Base-by-base conservation (phyloP, 2,797 vertebrate genomes). In the Halcyon smyrnensis region DNA sequence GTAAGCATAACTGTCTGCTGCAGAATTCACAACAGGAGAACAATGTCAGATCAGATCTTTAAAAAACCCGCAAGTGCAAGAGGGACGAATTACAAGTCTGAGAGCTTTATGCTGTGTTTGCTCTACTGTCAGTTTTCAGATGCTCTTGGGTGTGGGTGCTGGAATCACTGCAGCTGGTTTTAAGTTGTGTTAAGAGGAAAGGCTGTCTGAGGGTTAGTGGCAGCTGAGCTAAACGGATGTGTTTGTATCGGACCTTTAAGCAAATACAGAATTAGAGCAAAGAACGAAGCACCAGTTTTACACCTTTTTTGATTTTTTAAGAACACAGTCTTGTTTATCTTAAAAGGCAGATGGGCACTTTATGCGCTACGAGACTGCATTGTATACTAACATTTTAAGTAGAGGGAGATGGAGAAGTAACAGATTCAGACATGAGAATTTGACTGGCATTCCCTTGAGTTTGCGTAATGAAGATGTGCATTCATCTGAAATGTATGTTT, bases 351-450 rank as follows among this genome's bases (percentile, higher is more conserved):
- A 36, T 25, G 28, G 18, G 11, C 14, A 10, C 46, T 46, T 46
- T 9, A 16, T 9, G 37, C 30, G 8, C 17, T 54, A 2, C 20
- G 36, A 63, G 62, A 32, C 20, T 0, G 1, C 24, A 8, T 8
- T 48, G 39, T 48, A 9, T 41, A 24, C 39, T 41, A 36, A 41
- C 10, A 3, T 37, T 74, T 46, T 32, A 43, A 24, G 13, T 37
- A 68, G 46, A 28, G 16, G 5, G 20, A 48, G 46, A 24, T 43
- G 43, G 43, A 43, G 43, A 43, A 8, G 16, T 43, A 43, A 43
- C 17, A 43, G 43, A 43, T 43, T 43, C 43, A 43, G 43, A 43
- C 41, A 43, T 43, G 17, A 43, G 41, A 43, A 43, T 17, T 43
- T 43, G 41, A 18, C 41, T 43, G 41, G 16, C 41, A 43, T 43